These are phyloP conservation scores for Hartigia nigra DNA, from an alignment of 2,888 invertebrate species.

Conservation along the genomic window DNA sequence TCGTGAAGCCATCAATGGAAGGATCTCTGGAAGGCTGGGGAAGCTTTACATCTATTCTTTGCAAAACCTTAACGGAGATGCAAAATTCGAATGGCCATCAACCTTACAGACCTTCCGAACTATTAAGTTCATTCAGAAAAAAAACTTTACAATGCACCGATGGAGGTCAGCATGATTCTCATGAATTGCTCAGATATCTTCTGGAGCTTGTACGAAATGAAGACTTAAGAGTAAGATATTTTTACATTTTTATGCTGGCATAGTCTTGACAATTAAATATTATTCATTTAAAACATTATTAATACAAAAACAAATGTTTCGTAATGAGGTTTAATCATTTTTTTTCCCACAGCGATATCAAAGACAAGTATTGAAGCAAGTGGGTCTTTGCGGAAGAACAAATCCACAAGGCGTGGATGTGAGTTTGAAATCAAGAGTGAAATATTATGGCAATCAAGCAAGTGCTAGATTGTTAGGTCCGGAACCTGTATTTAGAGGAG, in stretches of 20 bases:
- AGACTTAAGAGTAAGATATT: constrained; percentile 66
- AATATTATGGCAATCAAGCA: constrained; percentile 86
- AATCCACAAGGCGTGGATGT: constrained; percentile 83
- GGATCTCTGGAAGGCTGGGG: constrained; percentile 79
- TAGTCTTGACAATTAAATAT: neutral
- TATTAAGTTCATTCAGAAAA: constrained; percentile 74
- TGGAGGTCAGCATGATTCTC: constrained; percentile 96
- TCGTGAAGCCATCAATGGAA: constrained; percentile 69
- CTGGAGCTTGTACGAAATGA: constrained; percentile 87
- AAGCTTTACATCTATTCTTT: constrained; percentile 74
- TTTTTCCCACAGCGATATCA: constrained; percentile 77
- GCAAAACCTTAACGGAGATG: constrained; percentile 77
- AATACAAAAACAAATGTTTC: neutral
- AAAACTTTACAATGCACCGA: constrained; percentile 89
- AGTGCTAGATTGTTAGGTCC: constrained; percentile 81
- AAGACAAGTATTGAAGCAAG: constrained; percentile 80
- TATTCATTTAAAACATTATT: neutral
- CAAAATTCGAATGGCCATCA: constrained; percentile 74
- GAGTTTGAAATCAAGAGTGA: constrained; percentile 80
- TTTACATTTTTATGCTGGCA: neutral
- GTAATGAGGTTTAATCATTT: constrained; percentile 13
- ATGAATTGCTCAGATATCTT: constrained; percentile 91
- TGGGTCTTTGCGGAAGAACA: constrained; percentile 79
- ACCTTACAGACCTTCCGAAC: constrained; percentile 74
- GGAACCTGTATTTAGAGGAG: constrained; percentile 94